phyloP scores from a whole-genome alignment of 2,888 invertebrate species.

The Allolobophora icterica region DNA sequence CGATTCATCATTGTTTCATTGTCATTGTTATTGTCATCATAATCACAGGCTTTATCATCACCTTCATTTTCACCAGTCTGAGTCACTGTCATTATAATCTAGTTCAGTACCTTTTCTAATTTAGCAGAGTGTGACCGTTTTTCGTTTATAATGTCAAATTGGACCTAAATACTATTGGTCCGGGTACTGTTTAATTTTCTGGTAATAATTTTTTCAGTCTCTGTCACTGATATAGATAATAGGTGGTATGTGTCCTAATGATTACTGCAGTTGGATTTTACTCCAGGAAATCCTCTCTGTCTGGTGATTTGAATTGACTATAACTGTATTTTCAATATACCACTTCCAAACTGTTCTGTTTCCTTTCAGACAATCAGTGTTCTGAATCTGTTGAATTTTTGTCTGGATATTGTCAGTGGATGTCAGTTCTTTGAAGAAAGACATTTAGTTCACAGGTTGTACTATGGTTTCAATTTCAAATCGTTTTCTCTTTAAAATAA shows the following conservation, averaged over 20 bases:
- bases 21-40: background rate
- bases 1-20: background rate
- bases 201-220: too few relatives aligned
- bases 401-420: background rate
- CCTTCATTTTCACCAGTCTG: too few relatives aligned
- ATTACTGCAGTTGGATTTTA: background rate
- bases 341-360: background rate
- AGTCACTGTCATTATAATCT: background rate
- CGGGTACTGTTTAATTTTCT: background rate
- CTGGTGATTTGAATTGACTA: background rate
- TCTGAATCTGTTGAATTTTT: background rate
- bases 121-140: background rate
- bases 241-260: background rate
- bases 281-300: background rate
- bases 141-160: background rate
- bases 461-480: background rate
- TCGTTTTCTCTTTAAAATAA: background rate
- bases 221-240: background rate
- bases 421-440: slow-evolving; percentile 22
- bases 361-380: slow-evolving; percentile 24
- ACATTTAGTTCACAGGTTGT: background rate
- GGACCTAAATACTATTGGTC: background rate
- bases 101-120: background rate
- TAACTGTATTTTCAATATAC: background rate
- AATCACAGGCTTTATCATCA: too few relatives aligned